These are phyloP conservation scores for Sphenodon punctatus DNA, from an alignment of 2,797 vertebrate species.

Conservation along the genomic window DNA sequence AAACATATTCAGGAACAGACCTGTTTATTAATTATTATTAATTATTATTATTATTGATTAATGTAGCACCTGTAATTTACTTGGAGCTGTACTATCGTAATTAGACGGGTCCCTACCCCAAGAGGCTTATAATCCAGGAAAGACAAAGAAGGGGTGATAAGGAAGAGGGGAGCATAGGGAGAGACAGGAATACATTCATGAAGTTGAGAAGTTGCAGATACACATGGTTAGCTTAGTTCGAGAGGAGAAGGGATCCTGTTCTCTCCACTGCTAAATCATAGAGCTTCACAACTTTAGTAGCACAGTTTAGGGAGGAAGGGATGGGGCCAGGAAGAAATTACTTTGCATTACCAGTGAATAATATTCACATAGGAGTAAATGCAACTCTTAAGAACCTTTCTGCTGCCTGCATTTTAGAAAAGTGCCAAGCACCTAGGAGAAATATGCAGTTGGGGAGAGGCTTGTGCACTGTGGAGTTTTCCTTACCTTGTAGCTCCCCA, in stretches of 20 bases:
- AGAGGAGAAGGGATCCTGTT: not conserved
- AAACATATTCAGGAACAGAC: too few species aligned
- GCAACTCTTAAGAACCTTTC: not conserved
- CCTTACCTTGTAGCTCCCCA: not conserved
- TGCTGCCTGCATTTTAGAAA: not conserved
- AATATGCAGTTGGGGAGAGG: fast-evolving
- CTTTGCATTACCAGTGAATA: not conserved
- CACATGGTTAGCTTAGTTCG: too few species aligned
- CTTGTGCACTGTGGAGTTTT: not conserved
- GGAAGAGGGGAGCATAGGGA: too few species aligned
- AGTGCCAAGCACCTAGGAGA: too few species aligned
- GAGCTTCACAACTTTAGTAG: not conserved
- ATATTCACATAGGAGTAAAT: not conserved
- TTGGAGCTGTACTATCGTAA: too few species aligned
- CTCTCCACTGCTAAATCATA: not conserved
- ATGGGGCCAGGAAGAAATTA: not conserved
- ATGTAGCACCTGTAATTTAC: not conserved
- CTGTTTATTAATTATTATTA: too few species aligned
- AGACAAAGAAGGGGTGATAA: too few species aligned
- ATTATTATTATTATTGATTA: too few species aligned
- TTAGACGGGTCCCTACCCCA: too few species aligned
- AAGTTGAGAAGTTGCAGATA: too few species aligned
- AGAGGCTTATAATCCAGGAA: too few species aligned
- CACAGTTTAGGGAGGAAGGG: not conserved
- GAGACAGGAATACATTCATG: too few species aligned